Evolutionary conservation across 2,797 vertebrate species (phyloP).

Genomic region (Sylvilagus floridanus): DNA sequence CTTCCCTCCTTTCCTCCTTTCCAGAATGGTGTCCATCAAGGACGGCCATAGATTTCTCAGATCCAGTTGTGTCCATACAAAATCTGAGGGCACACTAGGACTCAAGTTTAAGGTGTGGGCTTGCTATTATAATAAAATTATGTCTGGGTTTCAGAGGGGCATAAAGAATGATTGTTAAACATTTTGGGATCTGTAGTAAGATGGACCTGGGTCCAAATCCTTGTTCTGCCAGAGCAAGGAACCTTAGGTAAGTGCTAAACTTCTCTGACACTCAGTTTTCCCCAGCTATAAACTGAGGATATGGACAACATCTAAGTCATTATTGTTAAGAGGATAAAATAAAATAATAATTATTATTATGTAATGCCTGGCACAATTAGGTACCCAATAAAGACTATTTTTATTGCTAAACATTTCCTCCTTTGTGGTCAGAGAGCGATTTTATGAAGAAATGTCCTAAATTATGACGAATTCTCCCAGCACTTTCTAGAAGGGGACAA

Average conservation of each 20-base stretch:
- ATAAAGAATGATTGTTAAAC: background rate
- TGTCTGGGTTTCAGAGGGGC: background rate
- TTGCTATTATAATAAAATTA: background rate
- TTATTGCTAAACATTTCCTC: conserved; percentile 19
- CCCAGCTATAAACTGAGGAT: background rate
- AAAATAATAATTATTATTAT: background rate
- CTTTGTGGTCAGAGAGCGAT: background rate
- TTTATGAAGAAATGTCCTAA: background rate
- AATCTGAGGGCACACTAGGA: background rate
- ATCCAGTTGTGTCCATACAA: background rate
- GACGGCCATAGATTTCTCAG: background rate
- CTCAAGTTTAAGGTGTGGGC: background rate
- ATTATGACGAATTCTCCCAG: background rate
- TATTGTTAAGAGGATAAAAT: conserved; percentile 10
- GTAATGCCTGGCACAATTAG: background rate
- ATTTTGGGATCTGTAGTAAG: background rate
- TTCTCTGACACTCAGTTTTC: conserved; percentile 46
- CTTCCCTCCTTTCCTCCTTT: background rate
- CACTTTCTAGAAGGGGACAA: background rate
- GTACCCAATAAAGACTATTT: background rate
- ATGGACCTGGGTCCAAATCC: background rate
- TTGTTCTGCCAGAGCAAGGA: background rate
- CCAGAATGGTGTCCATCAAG: background rate
- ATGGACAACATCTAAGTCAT: background rate
- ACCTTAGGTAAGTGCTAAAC: background rate